These are phyloP conservation scores for Plectropomus leopardus DNA, from an alignment of 2,113 vertebrate species.

Conservation along the genomic window DNA sequence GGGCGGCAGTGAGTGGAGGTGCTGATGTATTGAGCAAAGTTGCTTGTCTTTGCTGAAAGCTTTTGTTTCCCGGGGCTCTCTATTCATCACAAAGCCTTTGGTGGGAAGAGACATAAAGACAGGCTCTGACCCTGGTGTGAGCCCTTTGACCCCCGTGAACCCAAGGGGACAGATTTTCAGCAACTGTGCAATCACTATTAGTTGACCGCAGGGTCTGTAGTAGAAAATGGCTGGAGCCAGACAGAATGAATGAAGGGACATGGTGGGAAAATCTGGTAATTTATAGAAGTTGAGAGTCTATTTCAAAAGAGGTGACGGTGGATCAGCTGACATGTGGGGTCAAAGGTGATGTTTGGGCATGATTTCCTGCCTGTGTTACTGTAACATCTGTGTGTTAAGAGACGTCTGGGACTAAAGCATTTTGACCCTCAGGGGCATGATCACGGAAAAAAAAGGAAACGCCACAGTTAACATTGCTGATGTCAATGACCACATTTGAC, in stretches of 20 bases:
- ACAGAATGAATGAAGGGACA: conserved; percentile 86
- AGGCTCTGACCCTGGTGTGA: conserved; percentile 89
- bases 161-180: conserved; percentile 91
- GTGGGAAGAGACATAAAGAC: conserved; percentile 91
- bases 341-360: conserved; percentile 93
- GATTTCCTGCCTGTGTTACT: conserved; percentile 94
- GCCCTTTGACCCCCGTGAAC: conserved; percentile 97
- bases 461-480: conserved; percentile 81
- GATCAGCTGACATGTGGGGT: conserved; percentile 95
- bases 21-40: conserved; percentile 95
- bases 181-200: conserved; percentile 90
- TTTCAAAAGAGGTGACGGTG: conserved; percentile 92
- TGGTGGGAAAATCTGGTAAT: conserved; percentile 95
- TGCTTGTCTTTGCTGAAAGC: conserved; percentile 92
- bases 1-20: conserved; percentile 87
- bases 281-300: conserved; percentile 94
- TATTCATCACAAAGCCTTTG: conserved; percentile 99
- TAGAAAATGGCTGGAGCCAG: conserved; percentile 85
- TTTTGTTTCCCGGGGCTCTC: conserved; percentile 90
- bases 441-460: conserved; percentile 54
- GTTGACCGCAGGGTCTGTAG: conserved; percentile 85
- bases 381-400: conserved; percentile 98
- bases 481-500: conserved; percentile 79
- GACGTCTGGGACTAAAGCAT: conserved; percentile 87
- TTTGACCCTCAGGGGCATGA: conserved; percentile 86